Evolutionary conservation across 2,888 invertebrate genomes (phyloP).

Genomic region (Hirtodrosophila cameraria): DNA sequence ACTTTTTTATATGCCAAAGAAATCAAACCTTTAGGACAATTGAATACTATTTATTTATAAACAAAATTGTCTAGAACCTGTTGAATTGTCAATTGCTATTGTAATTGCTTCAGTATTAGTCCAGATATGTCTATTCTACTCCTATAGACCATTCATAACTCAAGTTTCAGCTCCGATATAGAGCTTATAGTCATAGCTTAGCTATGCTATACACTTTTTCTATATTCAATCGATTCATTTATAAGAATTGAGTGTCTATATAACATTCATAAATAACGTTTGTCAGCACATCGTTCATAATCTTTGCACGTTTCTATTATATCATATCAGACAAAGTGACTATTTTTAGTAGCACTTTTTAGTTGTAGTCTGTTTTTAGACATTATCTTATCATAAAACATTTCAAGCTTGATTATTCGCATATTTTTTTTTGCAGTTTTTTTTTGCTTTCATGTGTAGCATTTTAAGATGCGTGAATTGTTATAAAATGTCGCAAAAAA

Average conservation of each 20-base stretch:
- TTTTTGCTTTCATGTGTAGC: slow-evolving; percentile 1
- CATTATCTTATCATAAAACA: slow-evolving; percentile 44
- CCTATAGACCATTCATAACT: slow-evolving; percentile 10
- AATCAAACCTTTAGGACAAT: not conserved
- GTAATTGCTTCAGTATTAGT: not conserved
- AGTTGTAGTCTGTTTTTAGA: slow-evolving; percentile 16
- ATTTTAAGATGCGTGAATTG: slow-evolving; percentile 29
- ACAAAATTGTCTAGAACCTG: slow-evolving; percentile 4
- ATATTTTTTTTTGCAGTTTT: slow-evolving; percentile 2
- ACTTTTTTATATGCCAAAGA: not conserved
- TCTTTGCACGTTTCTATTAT: not conserved
- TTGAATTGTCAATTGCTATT: not conserved
- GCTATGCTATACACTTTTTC: too few relatives aligned
- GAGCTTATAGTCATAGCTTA: not conserved
- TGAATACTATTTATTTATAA: not conserved
- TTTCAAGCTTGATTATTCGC: slow-evolving; percentile 44
- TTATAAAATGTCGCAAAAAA: slow-evolving; percentile 26
- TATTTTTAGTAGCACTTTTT: slow-evolving; percentile 32
- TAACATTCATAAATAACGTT: slow-evolving; percentile 1
- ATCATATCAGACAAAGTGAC: slow-evolving; percentile 18
- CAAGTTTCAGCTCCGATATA: not conserved
- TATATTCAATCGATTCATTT: too few relatives aligned
- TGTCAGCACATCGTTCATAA: slow-evolving; percentile 27
- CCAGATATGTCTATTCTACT: slow-evolving; percentile 10
- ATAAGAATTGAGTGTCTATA: slow-evolving; percentile 16